Base-by-base conservation (phyloP, 2,888 invertebrate species). In the Cephonodes hylas region DNA sequence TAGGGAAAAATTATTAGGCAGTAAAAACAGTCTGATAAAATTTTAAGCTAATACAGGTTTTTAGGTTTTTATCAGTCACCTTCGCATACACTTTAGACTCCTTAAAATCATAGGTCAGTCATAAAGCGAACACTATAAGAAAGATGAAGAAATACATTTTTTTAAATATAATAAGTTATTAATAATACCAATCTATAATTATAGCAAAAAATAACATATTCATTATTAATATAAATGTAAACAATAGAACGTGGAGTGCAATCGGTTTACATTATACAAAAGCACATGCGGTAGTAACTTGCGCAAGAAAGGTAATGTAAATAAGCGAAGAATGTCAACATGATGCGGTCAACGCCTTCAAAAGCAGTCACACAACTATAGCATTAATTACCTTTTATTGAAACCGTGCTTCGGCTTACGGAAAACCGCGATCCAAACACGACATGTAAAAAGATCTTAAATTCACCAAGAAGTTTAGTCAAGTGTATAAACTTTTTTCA, bases 301-400 rank as follows among this genome's bases (percentile, higher is more conserved):
- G 63, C 66, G 67, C 63, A 67, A 71, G 74, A 69, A 74, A 73
- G 63, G 66, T 63, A 62, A 68, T 66, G 67, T 69, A 73, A 71
- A 68, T 70, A 70, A 42, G 42, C 53, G 27, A 59, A 53, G 59
- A 58, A 59, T 59, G 59, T 62, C 48, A 67, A 67, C 71, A 66
- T 59, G 69, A 71, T 68, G 66, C 80, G 83, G 83, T 83, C 83
- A 83, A 82, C 78, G 83, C 79, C 81, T 83, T 64, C 63, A 59
- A 57, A 74, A 76, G 71, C 69, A 63, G 81, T 77, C 75, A 70
- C 62, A 72, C 80, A 68, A 72, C 71, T 76, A 76, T 66, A 63
- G 27, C 65, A 64, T 62, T 58, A 64, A 53, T 58, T 58, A 66
- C 57, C 53, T 48, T 46, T 60, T 59, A 59, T 59, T 46, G 25